These are phyloP conservation scores for Galaxea fascicularis DNA, from an alignment of 92 coral and sea anemone genomes.

Conservation along the genomic window DNA sequence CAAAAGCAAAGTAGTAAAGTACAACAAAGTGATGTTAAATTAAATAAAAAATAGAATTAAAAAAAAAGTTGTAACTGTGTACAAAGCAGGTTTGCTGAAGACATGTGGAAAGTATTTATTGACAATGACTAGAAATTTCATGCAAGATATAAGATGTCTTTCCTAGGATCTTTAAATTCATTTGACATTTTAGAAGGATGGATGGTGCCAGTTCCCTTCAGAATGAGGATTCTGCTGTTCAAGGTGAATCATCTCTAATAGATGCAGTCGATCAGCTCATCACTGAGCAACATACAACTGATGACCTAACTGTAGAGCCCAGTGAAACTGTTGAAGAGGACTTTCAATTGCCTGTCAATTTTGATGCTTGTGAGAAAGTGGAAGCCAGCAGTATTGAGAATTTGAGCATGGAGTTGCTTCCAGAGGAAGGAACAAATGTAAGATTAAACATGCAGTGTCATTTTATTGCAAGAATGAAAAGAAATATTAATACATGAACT, in stretches of 20 bases:
- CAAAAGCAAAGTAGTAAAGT: too few relatives aligned
- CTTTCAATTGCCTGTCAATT: slow-evolving; percentile 1
- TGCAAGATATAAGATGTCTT: too few relatives aligned
- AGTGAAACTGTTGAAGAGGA: not conserved
- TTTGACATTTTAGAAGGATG: slow-evolving; percentile 12
- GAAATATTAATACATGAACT: too few relatives aligned
- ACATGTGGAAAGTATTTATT: too few relatives aligned
- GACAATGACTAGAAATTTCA: too few relatives aligned
- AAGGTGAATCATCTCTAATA: not conserved
- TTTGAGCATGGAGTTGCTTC: not conserved
- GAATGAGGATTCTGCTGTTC: not conserved
- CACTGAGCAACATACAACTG: not conserved
- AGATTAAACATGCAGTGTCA: not conserved
- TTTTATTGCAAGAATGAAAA: too few relatives aligned
- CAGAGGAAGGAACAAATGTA: slow-evolving; percentile 16
- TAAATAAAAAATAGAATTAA: too few relatives aligned
- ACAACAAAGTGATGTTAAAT: too few relatives aligned
- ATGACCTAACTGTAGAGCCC: not conserved
- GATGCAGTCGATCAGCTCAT: slow-evolving; percentile 9
- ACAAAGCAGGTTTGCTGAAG: too few relatives aligned
- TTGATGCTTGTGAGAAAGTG: not conserved
- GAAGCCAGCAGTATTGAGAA: not conserved
- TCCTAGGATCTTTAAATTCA: too few relatives aligned
- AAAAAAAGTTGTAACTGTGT: too few relatives aligned
- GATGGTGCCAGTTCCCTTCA: not conserved